phyloP scores from a whole-genome alignment of 2,797 vertebrate genomes.

The Orestias chungarensis region DNA sequence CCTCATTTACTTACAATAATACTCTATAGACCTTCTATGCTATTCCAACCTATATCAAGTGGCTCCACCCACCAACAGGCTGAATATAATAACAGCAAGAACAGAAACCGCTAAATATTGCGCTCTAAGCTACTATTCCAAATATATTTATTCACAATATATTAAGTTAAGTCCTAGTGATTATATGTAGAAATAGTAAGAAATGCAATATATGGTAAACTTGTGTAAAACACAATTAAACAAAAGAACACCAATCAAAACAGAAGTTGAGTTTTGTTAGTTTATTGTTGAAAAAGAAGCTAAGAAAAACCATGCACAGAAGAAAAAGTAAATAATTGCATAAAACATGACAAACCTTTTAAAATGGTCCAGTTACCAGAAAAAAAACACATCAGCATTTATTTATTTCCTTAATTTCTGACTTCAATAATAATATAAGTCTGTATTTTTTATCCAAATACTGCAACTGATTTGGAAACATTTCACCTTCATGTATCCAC shows the following conservation, averaged over 20 bases:
- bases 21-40: not conserved
- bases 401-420: constrained; percentile 54
- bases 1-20: not conserved
- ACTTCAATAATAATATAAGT: constrained; percentile 61
- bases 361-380: constrained; percentile 77
- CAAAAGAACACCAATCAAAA: constrained; percentile 5
- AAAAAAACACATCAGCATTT: constrained; percentile 68
- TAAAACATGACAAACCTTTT: constrained; percentile 72
- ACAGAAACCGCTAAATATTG: not conserved
- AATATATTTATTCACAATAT: not conserved
- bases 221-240: not conserved
- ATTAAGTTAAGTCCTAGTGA: not conserved
- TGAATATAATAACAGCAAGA: not conserved
- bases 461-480: constrained; percentile 69
- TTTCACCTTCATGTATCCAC: constrained; percentile 14
- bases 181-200: no score
- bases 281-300: constrained; percentile 82
- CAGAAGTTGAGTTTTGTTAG: constrained; percentile 50
- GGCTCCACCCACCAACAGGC: not conserved
- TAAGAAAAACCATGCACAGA: constrained; percentile 69
- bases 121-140: no score
- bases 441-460: constrained; percentile 80
- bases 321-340: constrained; percentile 70
- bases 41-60: not conserved
- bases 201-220: not conserved